These are phyloP conservation scores for Nomada ferruginata DNA, from an alignment of 2,888 invertebrate species.

Conservation along the genomic window DNA sequence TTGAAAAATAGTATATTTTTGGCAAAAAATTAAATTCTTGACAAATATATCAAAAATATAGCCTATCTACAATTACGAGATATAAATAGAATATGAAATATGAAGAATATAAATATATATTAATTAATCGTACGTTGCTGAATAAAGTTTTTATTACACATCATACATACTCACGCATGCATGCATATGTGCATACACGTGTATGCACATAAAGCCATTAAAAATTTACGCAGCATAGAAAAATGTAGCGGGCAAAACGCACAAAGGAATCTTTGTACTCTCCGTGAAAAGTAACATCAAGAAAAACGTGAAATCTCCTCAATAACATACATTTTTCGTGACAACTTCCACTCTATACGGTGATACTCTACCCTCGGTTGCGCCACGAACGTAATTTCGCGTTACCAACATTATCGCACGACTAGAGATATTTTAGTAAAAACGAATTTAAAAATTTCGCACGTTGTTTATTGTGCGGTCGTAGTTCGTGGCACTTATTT, in stretches of 20 bases:
- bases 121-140: neutral
- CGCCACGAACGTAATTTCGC: slow-evolving; percentile 21
- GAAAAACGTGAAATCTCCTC: neutral
- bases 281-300: neutral
- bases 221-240: too few relatives aligned
- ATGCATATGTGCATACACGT: neutral
- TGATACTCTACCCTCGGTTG: slow-evolving; percentile 8
- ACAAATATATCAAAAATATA: neutral
- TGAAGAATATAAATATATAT: neutral
- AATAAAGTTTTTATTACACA: neutral
- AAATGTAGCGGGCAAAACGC: neutral
- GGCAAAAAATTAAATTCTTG: neutral
- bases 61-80: too few relatives aligned
- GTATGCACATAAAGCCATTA: neutral
- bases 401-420: slow-evolving; percentile 42
- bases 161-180: neutral
- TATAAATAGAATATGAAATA: neutral
- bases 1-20: neutral
- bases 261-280: neutral
- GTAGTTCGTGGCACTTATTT: slow-evolving; percentile 7
- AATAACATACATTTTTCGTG: slow-evolving; percentile 12
- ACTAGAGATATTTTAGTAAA: slow-evolving; percentile 55
- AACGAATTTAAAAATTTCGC: slow-evolving; percentile 21
- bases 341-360: slow-evolving; percentile 20
- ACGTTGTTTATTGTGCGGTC: slow-evolving; percentile 31